Percentiles rank a stretch among this genome's conserved stretches.
Evolutionary conservation across 2,888 invertebrate genomes (phyloP).

Genomic region (Augochlorella aurata): DNA sequence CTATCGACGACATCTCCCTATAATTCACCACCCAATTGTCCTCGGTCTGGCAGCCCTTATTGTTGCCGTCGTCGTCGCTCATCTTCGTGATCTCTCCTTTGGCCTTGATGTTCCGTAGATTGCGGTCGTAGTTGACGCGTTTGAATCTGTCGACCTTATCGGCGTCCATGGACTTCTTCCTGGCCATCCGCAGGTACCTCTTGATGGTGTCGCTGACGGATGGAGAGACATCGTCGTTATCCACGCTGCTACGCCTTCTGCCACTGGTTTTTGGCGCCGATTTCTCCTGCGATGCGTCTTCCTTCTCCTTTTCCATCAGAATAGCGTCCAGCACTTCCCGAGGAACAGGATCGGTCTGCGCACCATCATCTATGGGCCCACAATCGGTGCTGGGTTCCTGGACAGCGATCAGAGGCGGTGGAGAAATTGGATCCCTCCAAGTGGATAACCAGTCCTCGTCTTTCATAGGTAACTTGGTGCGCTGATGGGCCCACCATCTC

Average conservation of each 20-base stretch:
- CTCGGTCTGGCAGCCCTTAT: conserved; percentile 90
- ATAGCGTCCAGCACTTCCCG: conserved; percentile 83
- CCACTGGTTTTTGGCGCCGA: conserved; percentile 76
- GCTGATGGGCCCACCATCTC: conserved; percentile 73
- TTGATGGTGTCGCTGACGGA: conserved; percentile 94
- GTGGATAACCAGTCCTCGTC: conserved; percentile 63
- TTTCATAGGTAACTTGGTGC: conserved; percentile 60
- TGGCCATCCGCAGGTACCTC: conserved; percentile 92
- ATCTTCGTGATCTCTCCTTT: conserved; percentile 89
- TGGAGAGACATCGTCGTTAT: conserved; percentile 92
- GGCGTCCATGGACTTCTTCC: conserved; percentile 92
- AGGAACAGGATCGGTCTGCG: conserved; percentile 86
- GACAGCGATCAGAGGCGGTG: conserved; percentile 88
- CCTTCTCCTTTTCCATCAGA: conserved; percentile 83
- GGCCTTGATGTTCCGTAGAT: conserved; percentile 91
- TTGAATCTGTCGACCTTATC: conserved; percentile 92
- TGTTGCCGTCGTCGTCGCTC: conserved; percentile 90
- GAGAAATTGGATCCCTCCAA: conserved; percentile 80
- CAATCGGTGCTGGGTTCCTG: conserved; percentile 85
- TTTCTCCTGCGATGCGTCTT: conserved; percentile 78
- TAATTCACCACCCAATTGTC: conserved; percentile 88
- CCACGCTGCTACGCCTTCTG: conserved; percentile 89
- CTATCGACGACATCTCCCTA: conserved; percentile 82
- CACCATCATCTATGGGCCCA: conserved; percentile 83
- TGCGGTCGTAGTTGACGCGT: conserved; percentile 93